These are phyloP conservation scores for Thecophora atra DNA, from an alignment of 2,888 invertebrate species.

Conservation along the genomic window DNA sequence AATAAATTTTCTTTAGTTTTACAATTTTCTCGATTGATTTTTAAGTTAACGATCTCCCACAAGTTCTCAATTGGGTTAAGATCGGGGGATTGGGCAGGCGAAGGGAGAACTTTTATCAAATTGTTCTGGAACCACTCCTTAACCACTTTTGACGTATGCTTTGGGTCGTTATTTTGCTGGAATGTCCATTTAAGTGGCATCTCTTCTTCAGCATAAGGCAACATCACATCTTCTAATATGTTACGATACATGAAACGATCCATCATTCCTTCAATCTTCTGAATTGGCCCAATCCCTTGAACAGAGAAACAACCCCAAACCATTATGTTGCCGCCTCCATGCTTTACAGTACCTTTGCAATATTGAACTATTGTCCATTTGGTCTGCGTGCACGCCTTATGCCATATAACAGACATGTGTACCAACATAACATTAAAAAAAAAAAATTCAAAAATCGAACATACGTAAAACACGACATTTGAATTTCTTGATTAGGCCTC, in stretches of 20 bases:
- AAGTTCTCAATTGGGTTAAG: not conserved
- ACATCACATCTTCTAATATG: not conserved
- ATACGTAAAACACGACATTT: too few species aligned
- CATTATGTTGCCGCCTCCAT: not conserved
- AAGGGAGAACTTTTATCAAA: not conserved
- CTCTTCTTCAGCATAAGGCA: constrained; percentile 6
- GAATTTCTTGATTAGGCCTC: too few species aligned
- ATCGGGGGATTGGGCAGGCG: not conserved
- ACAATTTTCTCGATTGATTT: too few species aligned
- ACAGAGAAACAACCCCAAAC: not conserved
- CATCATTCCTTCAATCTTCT: not conserved
- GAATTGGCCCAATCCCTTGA: not conserved
- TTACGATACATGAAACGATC: not conserved
- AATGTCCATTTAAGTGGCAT: not conserved
- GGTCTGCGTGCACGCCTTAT: too few species aligned
- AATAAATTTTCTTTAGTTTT: too few species aligned
- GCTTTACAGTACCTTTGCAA: too few species aligned
- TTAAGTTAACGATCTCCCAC: not conserved
- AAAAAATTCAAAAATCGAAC: too few species aligned
- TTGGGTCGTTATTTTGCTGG: constrained; percentile 2
- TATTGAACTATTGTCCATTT: too few species aligned
- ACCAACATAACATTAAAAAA: too few species aligned
- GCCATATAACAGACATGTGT: too few species aligned
- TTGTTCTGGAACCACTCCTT: not conserved
- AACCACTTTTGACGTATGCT: not conserved